Evolutionary conservation across 37 sponge, comb jelly and placozoan genomes (phyloP), one percentile per base, ranked within the genome.

Genomic region (Beroe ovata): DNA sequence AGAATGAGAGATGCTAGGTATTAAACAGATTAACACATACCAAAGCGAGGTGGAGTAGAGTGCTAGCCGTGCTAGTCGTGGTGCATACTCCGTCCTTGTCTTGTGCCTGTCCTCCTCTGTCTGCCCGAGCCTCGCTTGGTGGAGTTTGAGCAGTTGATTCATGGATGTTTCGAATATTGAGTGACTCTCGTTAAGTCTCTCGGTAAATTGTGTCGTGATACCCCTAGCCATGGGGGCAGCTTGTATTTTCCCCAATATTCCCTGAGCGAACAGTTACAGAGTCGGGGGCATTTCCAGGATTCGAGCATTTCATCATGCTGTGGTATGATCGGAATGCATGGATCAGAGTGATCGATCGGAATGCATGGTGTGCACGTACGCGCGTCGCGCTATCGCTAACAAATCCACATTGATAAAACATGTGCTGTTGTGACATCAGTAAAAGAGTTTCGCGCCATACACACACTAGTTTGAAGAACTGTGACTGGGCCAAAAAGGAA

Each of bases 111-210:
- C 84, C 21, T 77, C 84, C 25, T 77, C 84, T 20, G 84, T 77
- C 84, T 77, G 84, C 22, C 84, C 84, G 8, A 77, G 47, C 33
- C 84, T 8, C 18, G 84, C 84, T 77, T 77, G 84, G 41, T 77
- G 84, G 41, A 77, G 84, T 20, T 77, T 77, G 16, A 77, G 54
- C 2, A 77, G 84, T 20, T 77, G 84, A 29, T 77, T 54, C 84
- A 77, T 77, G 0, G 54, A 42, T 6, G 84, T 42, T 19, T 77
- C 84, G 47, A 77, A 77, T 36, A 77, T 77, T 0, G 42, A 42
- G 28, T 77, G 84, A 26, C 84, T 77, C 22, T 77, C 84, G 47
- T 77, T 77, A 25, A 77, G 84, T 77, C 54, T 1, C 84, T 77
- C 84, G 0, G 84, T 77, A 26, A 77, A 77, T 40, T 77, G 84